phyloP scores from a whole-genome alignment of 2,888 invertebrate species.

The Phyto melanocephala region DNA sequence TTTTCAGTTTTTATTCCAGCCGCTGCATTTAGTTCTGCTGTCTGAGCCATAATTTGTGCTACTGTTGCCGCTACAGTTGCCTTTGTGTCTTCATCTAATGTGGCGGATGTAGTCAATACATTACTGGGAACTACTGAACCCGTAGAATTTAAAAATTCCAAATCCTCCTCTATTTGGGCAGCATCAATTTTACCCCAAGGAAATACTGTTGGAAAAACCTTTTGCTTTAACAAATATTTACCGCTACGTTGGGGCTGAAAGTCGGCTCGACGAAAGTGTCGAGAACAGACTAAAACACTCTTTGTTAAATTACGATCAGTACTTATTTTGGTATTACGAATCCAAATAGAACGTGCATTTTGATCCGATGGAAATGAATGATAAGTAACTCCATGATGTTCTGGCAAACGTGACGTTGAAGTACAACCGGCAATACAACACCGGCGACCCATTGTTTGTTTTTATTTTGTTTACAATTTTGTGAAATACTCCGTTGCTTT shows the following conservation, averaged over 20 bases:
- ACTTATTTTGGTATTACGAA: constrained; percentile 82
- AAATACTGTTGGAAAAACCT: constrained; percentile 87
- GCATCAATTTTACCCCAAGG: constrained; percentile 80
- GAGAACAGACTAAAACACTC: constrained; percentile 85
- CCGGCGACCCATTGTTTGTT: constrained; percentile 75
- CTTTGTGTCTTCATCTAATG: constrained; percentile 71
- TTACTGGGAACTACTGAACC: constrained; percentile 63
- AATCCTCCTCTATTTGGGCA: constrained; percentile 68
- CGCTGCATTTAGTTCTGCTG: constrained; percentile 73
- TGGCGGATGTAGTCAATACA: constrained; percentile 28
- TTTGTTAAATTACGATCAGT: constrained; percentile 80
- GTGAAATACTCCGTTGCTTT: constrained; percentile 11
- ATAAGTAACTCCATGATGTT: constrained; percentile 85
- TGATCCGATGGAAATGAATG: constrained; percentile 85
- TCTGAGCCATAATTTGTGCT: constrained; percentile 73
- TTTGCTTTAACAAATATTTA: constrained; percentile 85
- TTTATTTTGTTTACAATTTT: constrained; percentile 25
- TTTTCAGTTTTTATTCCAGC: constrained; percentile 65
- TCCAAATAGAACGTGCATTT: constrained; percentile 83
- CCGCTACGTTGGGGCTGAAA: constrained; percentile 84
- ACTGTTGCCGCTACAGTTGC: constrained; percentile 74
- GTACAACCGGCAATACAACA: constrained; percentile 76
- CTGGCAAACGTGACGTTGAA: constrained; percentile 74
- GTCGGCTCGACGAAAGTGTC: constrained; percentile 87
- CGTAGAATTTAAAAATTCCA: constrained; percentile 69